Base-by-base conservation (phyloP, 2,797 vertebrate species). In the Pangasius krempfi region DNA sequence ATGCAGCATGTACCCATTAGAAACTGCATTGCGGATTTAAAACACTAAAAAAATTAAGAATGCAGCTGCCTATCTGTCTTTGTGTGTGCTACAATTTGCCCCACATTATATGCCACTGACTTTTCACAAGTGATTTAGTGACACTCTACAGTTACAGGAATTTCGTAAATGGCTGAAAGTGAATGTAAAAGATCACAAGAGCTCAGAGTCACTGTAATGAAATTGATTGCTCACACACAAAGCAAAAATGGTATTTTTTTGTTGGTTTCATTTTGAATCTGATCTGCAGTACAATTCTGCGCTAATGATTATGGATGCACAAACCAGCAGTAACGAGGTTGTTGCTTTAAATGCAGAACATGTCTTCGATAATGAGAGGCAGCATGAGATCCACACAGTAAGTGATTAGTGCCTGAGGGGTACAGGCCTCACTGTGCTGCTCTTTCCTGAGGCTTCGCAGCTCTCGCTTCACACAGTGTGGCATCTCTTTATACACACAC, bases 401-500 rank as follows among this genome's bases (percentile, higher is more conserved):
- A 88, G 54, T 78, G 87, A 82, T 89, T 87, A 88, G 60, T 52
- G 68, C 82, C 76, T 54, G 86, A 88, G 83, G 86, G 83, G 64
- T 88, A 54, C 86, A 85, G 76, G 82, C 75, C 66, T 90, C 54
- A 85, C 54, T 73, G 85, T 37, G 68, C 78, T 91, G 86, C 84
- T 86, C 82, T 86, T 75, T 73, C 78, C 91, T 87, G 70, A n/a
- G 90, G 91, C 47, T 58, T 37, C 81, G 88, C 88, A 88, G 89
- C 84, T 90, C 62, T 18, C 5, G 88, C 80, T 89, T 87, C 56
- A 89, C 87, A 87, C 90, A 64, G 93, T 88, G 93, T 91, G 47
- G 89, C 90, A 27, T 80, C 93, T 87, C 94, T 95, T 93, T 92
- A 93, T 94, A 94, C 91, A 91, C 89, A 94, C 89, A 94, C 94